These are phyloP conservation scores for Scaptomyza cyrtandrae DNA, from an alignment of 2,888 invertebrate species.

Conservation along the genomic window DNA sequence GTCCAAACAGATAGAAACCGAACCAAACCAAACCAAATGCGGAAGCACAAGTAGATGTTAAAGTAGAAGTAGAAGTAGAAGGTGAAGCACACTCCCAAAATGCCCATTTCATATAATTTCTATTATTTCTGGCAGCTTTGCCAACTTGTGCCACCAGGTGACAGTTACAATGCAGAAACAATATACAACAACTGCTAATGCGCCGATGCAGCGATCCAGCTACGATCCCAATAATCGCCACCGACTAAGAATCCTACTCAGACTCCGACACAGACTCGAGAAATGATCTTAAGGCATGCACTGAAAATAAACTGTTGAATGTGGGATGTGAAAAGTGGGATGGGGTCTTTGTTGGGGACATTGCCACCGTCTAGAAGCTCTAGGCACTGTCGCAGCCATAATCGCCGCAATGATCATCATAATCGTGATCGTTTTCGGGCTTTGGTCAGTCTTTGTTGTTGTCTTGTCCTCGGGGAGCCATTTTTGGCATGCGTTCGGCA, in stretches of 20 bases:
- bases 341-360: slow-evolving; percentile 48
- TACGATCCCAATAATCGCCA: slow-evolving; percentile 52
- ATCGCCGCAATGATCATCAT: slow-evolving; percentile 73
- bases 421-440: slow-evolving; percentile 72
- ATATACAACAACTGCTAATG: slow-evolving; percentile 67
- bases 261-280: slow-evolving; percentile 13
- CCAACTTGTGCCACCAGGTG: slow-evolving; percentile 71
- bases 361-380: slow-evolving; percentile 53
- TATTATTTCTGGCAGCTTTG: slow-evolving; percentile 74
- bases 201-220: slow-evolving; percentile 29
- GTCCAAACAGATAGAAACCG: slow-evolving; percentile 38
- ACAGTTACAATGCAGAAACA: slow-evolving; percentile 77
- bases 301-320: slow-evolving; percentile 24
- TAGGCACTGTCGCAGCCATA: slow-evolving; percentile 54
- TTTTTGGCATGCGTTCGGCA: slow-evolving; percentile 75
- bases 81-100: slow-evolving; percentile 67
- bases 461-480: slow-evolving; percentile 73
- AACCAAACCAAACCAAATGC: slow-evolving; percentile 55
- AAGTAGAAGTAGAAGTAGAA: slow-evolving; percentile 62
- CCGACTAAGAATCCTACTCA: slow-evolving; percentile 26
- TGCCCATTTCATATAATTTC: slow-evolving; percentile 78
- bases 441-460: slow-evolving; percentile 42
- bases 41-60: slow-evolving; percentile 67
- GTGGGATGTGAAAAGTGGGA: background rate
- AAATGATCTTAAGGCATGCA: slow-evolving; percentile 45